Base-by-base conservation (phyloP, 2,797 vertebrate genomes). In the Pantherophis vulpinus region DNA sequence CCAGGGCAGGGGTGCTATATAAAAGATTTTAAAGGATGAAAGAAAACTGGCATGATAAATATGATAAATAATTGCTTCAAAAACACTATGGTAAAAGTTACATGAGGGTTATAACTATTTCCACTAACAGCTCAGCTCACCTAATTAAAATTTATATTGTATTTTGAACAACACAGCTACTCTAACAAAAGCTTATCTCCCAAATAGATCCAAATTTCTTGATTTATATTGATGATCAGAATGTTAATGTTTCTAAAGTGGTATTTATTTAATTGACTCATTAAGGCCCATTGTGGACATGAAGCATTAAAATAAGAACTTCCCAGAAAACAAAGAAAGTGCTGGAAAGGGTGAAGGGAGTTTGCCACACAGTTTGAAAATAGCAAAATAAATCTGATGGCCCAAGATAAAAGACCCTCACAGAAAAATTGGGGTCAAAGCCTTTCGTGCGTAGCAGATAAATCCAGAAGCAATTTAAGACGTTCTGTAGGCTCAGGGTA, bases 401-500 rank as follows among this genome's bases (percentile, higher is more conserved):
- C 63, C 91, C 93, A 96, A 95, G 94, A 92, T 95, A 95, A 96
- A 95, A 95, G 79, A 89, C 63, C 92, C 94, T 94, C 89, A 94
- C 89, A 94, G 92, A 96, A 96, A 96, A 96, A 96, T 95, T 96
- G 96, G 54, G 91, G 95, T 92, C 89, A 94, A 56, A 93, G 51
- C 88, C 93, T 95, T 96, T 92, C 87, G 54, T 14, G 95, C 90
- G 37, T 95, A 93, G 54, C 55, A 96, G 54, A 92, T 90, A 96
- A 95, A 96, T 42, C n/a, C 27, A 95, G 91, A 95, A 95, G 93
- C 54, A 88, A 4, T 92, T 95, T 94, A 93, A 92, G 93, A 94
- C 63, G 14, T 94, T 94, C 91, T 91, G 11, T 89, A 93, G 56
- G 92, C 32, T 55, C 91, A 92, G 87, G 97, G 83, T 92, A 32